Evolutionary conservation across 2,797 vertebrate genomes (phyloP).

Genomic region (Gila robusta): DNA sequence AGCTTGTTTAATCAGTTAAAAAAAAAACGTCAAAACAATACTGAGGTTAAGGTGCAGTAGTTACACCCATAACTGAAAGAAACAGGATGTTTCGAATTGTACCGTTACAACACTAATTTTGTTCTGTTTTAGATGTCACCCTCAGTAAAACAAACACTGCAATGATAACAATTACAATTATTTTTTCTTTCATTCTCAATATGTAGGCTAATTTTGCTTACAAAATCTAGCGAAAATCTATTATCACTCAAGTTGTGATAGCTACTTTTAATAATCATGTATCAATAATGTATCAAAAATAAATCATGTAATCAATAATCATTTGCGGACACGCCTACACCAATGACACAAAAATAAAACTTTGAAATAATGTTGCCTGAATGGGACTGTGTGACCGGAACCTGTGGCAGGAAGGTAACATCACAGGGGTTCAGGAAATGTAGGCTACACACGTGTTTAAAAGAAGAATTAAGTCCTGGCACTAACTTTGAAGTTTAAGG

Average conservation of each 20-base stretch:
- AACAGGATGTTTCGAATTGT: not conserved
- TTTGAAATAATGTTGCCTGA: not conserved
- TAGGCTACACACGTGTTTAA: not conserved
- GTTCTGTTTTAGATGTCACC: not conserved
- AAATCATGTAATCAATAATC: no score
- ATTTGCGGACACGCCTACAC: not conserved
- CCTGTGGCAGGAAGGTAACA: not conserved
- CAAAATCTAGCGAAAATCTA: not conserved
- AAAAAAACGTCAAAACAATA: not conserved
- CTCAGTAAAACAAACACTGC: not conserved
- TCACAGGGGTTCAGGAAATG: slow-evolving; percentile 13
- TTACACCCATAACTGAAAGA: slow-evolving; percentile 30
- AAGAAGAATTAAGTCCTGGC: not conserved
- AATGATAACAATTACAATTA: not conserved
- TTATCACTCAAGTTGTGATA: not conserved
- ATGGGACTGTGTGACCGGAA: not conserved
- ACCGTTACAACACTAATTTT: not conserved
- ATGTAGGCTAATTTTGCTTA: not conserved
- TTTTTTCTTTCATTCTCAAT: not conserved
- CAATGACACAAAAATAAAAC: not conserved
- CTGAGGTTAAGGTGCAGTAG: not conserved
- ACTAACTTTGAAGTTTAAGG: not conserved
- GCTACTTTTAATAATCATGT: not conserved
- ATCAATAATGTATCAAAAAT: no score
- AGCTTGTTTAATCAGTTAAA: no score